These are phyloP conservation scores for Pteruthius melanotis DNA, from an alignment of 2,113 vertebrate genomes.

Conservation along the genomic window DNA sequence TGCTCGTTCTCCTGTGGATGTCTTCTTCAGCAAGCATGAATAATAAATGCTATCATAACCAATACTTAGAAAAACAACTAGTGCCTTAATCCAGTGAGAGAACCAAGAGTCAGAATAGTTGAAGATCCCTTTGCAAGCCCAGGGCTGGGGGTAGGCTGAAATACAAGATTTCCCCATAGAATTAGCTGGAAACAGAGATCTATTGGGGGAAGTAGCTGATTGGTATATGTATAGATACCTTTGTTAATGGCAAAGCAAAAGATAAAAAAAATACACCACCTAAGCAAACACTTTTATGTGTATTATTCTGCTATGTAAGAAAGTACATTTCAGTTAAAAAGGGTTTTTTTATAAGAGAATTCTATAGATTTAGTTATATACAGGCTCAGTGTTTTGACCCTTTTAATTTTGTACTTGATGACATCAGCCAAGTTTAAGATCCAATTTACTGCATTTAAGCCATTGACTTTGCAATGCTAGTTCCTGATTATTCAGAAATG, in stretches of 20 bases:
- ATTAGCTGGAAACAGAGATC: neutral
- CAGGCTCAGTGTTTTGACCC: neutral
- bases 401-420: neutral
- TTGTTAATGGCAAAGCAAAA: neutral
- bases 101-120: neutral
- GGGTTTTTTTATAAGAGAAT: neutral
- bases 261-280: neutral
- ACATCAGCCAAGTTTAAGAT: conserved; percentile 8
- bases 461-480: neutral
- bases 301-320: neutral
- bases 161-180: neutral
- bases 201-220: neutral
- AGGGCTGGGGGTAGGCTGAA: neutral
- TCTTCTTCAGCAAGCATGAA: neutral
- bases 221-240: neutral
- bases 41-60: neutral
- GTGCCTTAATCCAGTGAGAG: neutral
- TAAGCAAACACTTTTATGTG: neutral
- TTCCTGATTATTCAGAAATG: conserved; percentile 47
- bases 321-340: neutral
- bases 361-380: neutral
- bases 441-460: conserved; percentile 17
- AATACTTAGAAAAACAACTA: neutral
- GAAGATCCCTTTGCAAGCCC: neutral
- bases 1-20: neutral